Evolutionary conservation across 1,140 invertebrate species (phyloP), one percentile per base, ranked within the genome.

Genomic region (Schlechtendalia chinensis): DNA sequence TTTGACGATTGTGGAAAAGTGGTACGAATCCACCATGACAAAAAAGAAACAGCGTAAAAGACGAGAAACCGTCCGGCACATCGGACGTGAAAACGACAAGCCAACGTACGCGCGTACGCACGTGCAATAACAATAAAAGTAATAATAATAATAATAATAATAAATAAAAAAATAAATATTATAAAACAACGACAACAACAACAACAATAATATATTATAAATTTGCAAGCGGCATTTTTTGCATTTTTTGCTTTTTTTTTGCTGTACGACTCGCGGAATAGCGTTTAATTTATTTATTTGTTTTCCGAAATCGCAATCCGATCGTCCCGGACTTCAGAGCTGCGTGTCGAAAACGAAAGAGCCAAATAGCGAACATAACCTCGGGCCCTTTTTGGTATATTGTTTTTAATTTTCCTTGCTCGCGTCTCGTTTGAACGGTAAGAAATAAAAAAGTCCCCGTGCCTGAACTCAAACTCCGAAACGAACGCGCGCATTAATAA

Each of bases 301-400:
- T 69, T 50, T 69, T 69, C 39, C 67, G 50, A 69, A 69, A 59
- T 19, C 22, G 14, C 3, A 39, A n/a, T 50, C 45, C 2, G n/a
- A 24, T 69, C 47, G 45, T 32, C 32, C 74, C 19, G 32, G 3
- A 14, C 39, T 77, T 59, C 14, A 77, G n/a, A n/a, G 74, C 74
- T 58, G 54, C 54, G 74, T 77, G 74, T 45, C n/a, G 45, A 77
- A 39, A 32, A 77, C 56, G 74, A 77, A 58, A 61, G 74, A 58
- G 53, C 74, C 53, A 77, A 77, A 75, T n/a, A 77, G 74, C 74
- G 29, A 56, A 17, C 59, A n/a, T 39, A 77, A 77, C 45, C n/a
- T 32, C 58, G 14, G 5, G n/a, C 39, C 1, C 3, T 24, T 72
- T 24, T 71, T 71, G 14, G 14, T 61, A 14, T 17, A 17, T 10